Evolutionary conservation across 2,113 vertebrate genomes (phyloP), one percentile per base, ranked within the genome.

Genomic region (Gila orcuttii): DNA sequence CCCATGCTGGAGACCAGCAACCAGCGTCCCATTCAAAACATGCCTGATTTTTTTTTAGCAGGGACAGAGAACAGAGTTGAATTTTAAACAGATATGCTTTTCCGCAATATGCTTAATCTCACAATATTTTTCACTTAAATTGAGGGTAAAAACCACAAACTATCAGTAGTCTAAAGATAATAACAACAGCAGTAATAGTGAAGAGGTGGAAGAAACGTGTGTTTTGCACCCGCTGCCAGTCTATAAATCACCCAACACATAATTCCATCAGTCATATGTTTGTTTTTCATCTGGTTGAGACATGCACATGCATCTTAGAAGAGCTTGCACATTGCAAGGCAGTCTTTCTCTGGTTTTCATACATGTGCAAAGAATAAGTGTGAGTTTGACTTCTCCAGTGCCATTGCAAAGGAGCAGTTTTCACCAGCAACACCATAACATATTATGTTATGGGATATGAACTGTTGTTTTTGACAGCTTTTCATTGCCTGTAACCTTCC

Each of bases 211-310:
- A 25, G 86, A 88, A 87, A 91, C 91, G 89, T 86, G 87, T 76
- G 86, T 91, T 93, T 91, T 90, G 85, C 93, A 88, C 80, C 85
- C 84, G 91, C 92, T 88, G 90, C 87, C 84, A 79, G 89, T 90
- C 93, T 92, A 94, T 95, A 95, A 95, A 95, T 95, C 94, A 94
- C 88, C 91, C 90, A 90, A 92, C 92, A 93, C 93, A 94, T 94
- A 93, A 94, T 93, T 94, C 90, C 93, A 91, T 94, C 95, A 95
- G 92, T 94, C 93, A 91, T 91, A 92, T 91, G 92, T 94, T 92
- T 94, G 91, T 93, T 93, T 93, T 93, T 92, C 86, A 91, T 94
- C 94, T 93, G 94, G 95, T 95, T 94, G 90, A 92, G 94, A 94
- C 95, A 93, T 92, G 95, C 92, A 95, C 92, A 90, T 92, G 92